Conservation (phyloP, 2,888 invertebrate genomes). For the Leptothorax acervorum region DNA sequence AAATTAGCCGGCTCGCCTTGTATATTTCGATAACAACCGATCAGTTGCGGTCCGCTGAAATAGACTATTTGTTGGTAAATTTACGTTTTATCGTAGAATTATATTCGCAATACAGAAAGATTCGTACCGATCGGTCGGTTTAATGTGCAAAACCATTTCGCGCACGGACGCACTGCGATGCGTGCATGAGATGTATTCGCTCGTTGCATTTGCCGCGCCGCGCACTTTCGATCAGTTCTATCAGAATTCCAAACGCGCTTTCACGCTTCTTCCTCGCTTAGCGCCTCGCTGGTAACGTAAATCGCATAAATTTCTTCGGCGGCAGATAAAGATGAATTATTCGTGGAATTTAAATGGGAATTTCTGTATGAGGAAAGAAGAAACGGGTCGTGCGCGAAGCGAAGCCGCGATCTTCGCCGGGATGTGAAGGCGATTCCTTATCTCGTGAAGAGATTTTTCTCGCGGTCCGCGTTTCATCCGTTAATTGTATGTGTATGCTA, state of each 20-base stretch:
- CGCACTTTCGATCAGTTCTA: slow-evolving; percentile 40
- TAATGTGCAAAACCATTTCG: slow-evolving; percentile 40
- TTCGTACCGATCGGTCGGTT: slow-evolving; percentile 6
- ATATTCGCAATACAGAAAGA: slow-evolving; percentile 5
- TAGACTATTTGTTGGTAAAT: background rate
- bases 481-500: background rate
- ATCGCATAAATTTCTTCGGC: slow-evolving; percentile 28
- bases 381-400: slow-evolving; percentile 27
- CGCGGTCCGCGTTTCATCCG: background rate
- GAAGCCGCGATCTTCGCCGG: background rate
- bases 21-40: background rate
- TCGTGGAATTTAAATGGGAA: slow-evolving; percentile 5
- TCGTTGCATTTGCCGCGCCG: background rate
- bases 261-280: slow-evolving; percentile 33
- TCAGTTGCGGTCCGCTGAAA: background rate
- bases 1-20: background rate
- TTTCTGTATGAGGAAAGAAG: slow-evolving; percentile 48
- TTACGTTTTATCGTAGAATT: background rate
- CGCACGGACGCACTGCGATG: slow-evolving; percentile 29
- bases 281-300: slow-evolving; percentile 27
- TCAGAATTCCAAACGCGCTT: slow-evolving; percentile 38
- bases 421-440: slow-evolving; percentile 1
- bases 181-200: slow-evolving; percentile 38
- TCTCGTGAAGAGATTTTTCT: slow-evolving; percentile 30
- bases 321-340: slow-evolving; percentile 18